Base-by-base conservation (phyloP, 1,140 invertebrate species). In the Spodoptera litura region DNA sequence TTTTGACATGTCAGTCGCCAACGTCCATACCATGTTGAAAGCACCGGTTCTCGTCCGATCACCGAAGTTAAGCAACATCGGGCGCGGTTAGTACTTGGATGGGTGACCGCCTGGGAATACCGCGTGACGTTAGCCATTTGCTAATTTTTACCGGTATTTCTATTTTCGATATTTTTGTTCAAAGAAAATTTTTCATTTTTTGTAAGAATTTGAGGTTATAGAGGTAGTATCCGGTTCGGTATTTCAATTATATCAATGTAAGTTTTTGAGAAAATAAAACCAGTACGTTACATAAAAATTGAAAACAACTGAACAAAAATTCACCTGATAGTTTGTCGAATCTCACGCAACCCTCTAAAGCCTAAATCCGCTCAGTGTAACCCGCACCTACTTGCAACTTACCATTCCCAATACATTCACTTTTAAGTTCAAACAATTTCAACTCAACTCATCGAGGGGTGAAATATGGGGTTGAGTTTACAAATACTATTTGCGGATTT, bases 381-480 rank as follows among this genome's bases (percentile, higher is more conserved):
- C 85, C 25, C 53, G 15, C 31, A 80, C 80, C 64, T 81, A 72
- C 35, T 71, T 79, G 81, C 78, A 70, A 80, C 74, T 81, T 68
- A 31, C 79, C 78, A 89, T 81, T 88, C 87, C 85, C 88, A 86
- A 88, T 87, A 87, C 87, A 88, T 89, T 83, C 86, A 87, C 84
- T 85, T 87, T 89, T 83, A 83, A 88, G 83, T 91, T 90, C 83
- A 89, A 92, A 89, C 88, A 87, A 44, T 91, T 91, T 89, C 84
- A 85, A 84, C 85, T 83, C 77, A 81, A 82, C 85, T 83, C 83
- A 84, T 66, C 74, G 87, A 86, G 88, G 89, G 90, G 88, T 92
- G 88, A 91, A 92, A 91, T 91, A 89, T 92, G 85, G 78, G 78
- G 83, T 64, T 52, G 56, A 68, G 6, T 66, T 80, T 66, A 76